Base-by-base conservation (phyloP, 2,888 invertebrate genomes). In the Neria commutata region DNA sequence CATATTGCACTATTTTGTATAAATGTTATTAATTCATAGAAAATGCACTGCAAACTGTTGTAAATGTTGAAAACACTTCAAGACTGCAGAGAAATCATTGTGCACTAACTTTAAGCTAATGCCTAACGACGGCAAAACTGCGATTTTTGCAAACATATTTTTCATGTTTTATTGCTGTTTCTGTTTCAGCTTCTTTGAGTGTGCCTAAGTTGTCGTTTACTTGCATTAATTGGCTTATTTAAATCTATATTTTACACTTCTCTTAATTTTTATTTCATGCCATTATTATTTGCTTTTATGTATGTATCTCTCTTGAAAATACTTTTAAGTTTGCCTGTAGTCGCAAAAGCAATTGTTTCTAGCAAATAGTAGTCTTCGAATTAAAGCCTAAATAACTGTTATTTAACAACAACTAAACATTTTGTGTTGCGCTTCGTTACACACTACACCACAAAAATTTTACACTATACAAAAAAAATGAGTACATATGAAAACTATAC, bases 321-420 rank as follows among this genome's bases (percentile, higher is more conserved):
- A 47, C n/a, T 37, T 52, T 57, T 40, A 14, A 54, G 40, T 46
- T 54, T 8, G n/a, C n/a, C n/a, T n/a, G n/a, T n/a, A n/a, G n/a
- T n/a, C n/a, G n/a, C n/a, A n/a, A n/a, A n/a, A n/a, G n/a, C n/a
- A n/a, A n/a, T n/a, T n/a, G n/a, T n/a, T n/a, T n/a, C n/a, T n/a
- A n/a, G n/a, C n/a, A n/a, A n/a, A n/a, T n/a, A n/a, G n/a, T n/a
- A n/a, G n/a, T n/a, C n/a, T n/a, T n/a, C n/a, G n/a, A n/a, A n/a
- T n/a, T n/a, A n/a, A n/a, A n/a, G n/a, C n/a, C n/a, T 14, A 21
- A 46, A 45, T 21, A 11, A 54, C 37, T 54, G 34, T 55, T 62
- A 40, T 33, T 5, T 52, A 60, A 47, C 42, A 57, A 40, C 50
- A 33, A 29, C 37, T 51, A 33, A 45, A 60, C 40, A 58, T 50